These are phyloP conservation scores for Cryptophagus acutangulus DNA, from an alignment of 2,888 invertebrate species.

Conservation along the genomic window DNA sequence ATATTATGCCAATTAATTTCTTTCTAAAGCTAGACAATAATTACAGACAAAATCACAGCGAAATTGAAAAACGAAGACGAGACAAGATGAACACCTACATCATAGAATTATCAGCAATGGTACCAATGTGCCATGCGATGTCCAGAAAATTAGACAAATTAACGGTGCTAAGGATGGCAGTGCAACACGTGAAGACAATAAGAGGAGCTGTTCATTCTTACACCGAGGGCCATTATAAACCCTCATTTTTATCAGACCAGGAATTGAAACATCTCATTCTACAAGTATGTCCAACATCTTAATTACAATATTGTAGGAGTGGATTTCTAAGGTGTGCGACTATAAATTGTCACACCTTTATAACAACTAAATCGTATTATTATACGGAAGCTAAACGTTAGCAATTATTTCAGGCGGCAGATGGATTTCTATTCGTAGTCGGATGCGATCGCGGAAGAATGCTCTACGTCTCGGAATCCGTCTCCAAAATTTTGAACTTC, in stretches of 20 bases:
- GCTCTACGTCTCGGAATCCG: slow-evolving; percentile 85
- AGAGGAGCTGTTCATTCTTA: slow-evolving; percentile 67
- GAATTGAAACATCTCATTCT: slow-evolving; percentile 83
- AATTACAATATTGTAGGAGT: too few species aligned
- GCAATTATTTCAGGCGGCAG: slow-evolving; percentile 62
- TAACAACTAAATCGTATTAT: not conserved
- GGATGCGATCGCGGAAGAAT: slow-evolving; percentile 89
- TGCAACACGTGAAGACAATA: slow-evolving; percentile 82
- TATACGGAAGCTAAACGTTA: too few species aligned
- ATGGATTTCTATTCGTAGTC: slow-evolving; percentile 87
- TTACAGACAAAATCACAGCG: slow-evolving; percentile 88
- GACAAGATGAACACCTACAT: slow-evolving; percentile 98
- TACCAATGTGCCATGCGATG: slow-evolving; percentile 93
- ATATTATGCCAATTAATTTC: too few species aligned
- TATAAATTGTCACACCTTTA: slow-evolving; percentile 1
- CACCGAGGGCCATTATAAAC: slow-evolving; percentile 72
- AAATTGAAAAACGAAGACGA: slow-evolving; percentile 89
- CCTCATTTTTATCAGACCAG: slow-evolving; percentile 77
- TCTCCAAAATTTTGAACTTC: slow-evolving; percentile 74
- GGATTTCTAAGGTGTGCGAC: too few species aligned
- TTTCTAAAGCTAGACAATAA: slow-evolving; percentile 8
- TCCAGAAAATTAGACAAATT: slow-evolving; percentile 89
- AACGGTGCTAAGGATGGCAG: slow-evolving; percentile 86
- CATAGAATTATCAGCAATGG: slow-evolving; percentile 79
- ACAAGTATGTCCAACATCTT: slow-evolving; percentile 53